These are phyloP conservation scores for Podarcis muralis DNA, from an alignment of 2,113 vertebrate genomes.

Conservation along the genomic window DNA sequence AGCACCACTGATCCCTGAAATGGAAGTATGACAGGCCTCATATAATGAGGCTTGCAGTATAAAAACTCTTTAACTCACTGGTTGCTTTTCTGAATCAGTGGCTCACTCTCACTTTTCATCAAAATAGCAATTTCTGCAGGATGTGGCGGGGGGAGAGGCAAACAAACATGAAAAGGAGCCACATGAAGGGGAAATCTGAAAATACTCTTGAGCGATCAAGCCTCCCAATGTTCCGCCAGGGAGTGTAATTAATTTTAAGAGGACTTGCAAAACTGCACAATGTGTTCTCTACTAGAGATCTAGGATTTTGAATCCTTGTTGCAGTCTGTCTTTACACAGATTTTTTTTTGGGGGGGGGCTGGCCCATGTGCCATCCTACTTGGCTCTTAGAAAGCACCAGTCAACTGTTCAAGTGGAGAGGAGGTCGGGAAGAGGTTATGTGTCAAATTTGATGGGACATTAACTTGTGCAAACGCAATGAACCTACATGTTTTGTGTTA, in stretches of 20 bases:
- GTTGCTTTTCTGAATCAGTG: slow-evolving; percentile 13
- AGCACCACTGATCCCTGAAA: slow-evolving; percentile 26
- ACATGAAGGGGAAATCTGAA: background rate
- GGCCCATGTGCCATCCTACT: background rate
- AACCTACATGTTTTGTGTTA: background rate
- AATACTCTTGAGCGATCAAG: background rate
- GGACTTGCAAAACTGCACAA: background rate
- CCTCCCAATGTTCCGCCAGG: background rate
- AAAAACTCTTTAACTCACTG: background rate
- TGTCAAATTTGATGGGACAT: background rate
- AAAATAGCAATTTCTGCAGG: background rate
- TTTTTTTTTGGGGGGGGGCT: too few species aligned
- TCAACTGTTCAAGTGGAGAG: background rate
- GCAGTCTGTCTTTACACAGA: background rate
- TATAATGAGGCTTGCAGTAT: background rate
- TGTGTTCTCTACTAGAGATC: background rate
- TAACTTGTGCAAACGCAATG: background rate
- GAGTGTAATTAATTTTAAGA: background rate
- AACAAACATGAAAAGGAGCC: background rate
- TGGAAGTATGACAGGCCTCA: background rate
- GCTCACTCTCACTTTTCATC: background rate
- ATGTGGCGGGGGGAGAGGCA: background rate
- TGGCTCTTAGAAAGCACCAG: background rate
- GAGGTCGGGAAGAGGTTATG: background rate
- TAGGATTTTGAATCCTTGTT: background rate